phyloP scores from a whole-genome alignment of 2,888 invertebrate genomes.

The Formica aserva region DNA sequence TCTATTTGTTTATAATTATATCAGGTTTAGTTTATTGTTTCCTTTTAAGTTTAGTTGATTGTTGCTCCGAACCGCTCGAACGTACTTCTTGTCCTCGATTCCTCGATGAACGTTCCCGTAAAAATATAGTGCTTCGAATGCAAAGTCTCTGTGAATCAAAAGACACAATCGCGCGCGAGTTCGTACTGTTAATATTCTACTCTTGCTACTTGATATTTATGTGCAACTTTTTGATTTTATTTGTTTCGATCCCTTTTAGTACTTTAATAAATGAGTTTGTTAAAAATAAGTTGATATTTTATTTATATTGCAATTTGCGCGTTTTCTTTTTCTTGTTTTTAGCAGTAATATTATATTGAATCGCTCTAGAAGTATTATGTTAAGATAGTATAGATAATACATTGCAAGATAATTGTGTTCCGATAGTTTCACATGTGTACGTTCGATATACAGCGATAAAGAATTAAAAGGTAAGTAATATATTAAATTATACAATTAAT shows the following conservation, averaged over 20 bases:
- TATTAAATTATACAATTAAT: too few species aligned
- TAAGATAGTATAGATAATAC: not conserved
- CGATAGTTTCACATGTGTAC: not conserved
- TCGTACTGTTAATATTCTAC: constrained; percentile 62
- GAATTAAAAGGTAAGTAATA: not conserved
- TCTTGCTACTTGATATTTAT: constrained; percentile 74
- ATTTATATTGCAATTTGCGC: constrained; percentile 36
- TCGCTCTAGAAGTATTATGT: not conserved
- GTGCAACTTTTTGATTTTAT: constrained; percentile 76
- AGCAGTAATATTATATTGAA: not conserved
- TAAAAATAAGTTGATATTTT: constrained; percentile 68
- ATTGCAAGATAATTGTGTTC: not conserved
- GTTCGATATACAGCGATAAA: not conserved
- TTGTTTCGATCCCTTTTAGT: constrained; percentile 77
- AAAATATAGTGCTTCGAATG: constrained; percentile 25
- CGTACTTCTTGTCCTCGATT: constrained; percentile 23
- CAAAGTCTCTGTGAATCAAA: constrained; percentile 38
- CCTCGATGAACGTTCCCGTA: constrained; percentile 14
- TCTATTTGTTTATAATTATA: not conserved
- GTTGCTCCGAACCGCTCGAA: constrained; percentile 21
- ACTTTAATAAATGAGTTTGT: constrained; percentile 81
- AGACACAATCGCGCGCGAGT: constrained; percentile 51
- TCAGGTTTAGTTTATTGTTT: not conserved
- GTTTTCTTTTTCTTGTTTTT: not conserved
- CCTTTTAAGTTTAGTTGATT: not conserved